Percentiles rank a stretch among this genome's conserved stretches.
Evolutionary conservation across 2,888 invertebrate species (phyloP).

Genomic region (Perdita meconis): DNA sequence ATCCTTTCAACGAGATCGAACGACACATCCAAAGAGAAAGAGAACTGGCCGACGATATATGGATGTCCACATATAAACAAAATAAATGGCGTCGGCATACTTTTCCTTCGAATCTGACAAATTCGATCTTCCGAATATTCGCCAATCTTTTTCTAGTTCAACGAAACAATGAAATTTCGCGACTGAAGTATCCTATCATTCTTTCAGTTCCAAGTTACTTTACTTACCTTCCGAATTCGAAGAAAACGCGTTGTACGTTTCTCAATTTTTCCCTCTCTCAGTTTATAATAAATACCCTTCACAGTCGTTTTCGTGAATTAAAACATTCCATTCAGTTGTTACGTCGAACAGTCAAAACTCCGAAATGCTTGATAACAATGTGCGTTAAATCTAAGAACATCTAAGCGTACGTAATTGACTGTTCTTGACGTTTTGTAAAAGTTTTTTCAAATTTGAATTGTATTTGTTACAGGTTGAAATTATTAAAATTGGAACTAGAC

Average conservation of each 20-base stretch:
- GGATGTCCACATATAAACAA: slow-evolving; percentile 71
- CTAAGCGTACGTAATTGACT: neutral
- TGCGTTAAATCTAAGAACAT: too few species aligned
- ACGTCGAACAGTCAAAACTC: neutral
- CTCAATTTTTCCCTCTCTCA: neutral
- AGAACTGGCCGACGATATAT: slow-evolving; percentile 9
- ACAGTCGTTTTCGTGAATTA: neutral
- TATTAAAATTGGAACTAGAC: slow-evolving; percentile 78
- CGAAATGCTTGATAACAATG: neutral
- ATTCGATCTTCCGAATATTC: slow-evolving; percentile 18
- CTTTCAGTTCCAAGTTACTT: neutral
- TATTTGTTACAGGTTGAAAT: slow-evolving; percentile 76
- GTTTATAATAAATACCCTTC: neutral
- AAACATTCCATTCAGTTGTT: neutral
- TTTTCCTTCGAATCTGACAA: slow-evolving; percentile 36
- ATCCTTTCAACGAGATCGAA: slow-evolving; percentile 19
- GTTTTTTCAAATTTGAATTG: neutral
- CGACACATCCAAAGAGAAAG: neutral
- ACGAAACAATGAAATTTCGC: neutral
- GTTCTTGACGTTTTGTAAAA: rapidly evolving
- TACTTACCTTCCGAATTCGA: neutral
- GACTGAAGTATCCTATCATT: neutral
- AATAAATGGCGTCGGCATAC: slow-evolving; percentile 73
- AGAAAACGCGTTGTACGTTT: too few species aligned
- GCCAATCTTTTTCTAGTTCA: neutral